phyloP scores from a whole-genome alignment of 1,140 invertebrate genomes.

The Sogatella furcifera region DNA sequence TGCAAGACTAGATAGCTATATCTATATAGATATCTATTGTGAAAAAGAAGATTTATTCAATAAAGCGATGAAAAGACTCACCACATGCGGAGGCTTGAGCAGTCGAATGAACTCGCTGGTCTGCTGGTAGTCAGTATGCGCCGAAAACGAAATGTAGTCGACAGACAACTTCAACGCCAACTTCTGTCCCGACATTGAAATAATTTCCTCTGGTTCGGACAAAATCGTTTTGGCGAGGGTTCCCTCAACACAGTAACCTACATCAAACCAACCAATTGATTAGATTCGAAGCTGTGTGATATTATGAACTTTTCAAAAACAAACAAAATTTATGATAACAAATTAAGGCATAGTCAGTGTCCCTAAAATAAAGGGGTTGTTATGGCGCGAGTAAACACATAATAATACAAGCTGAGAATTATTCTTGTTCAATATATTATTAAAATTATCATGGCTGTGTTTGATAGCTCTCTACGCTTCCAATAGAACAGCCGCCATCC shows the following conservation, averaged over 20 bases:
- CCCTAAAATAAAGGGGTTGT: no score
- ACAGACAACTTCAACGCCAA: conserved; percentile 94
- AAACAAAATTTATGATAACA: conserved; percentile 10
- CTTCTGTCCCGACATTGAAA: conserved; percentile 90
- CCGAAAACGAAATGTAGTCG: conserved; percentile 98
- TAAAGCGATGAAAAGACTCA: conserved; percentile 33
- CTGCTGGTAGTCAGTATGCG: conserved; percentile 98
- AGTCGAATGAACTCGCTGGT: conserved; percentile 94
- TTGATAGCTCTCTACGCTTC: no score
- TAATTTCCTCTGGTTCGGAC: conserved; percentile 96
- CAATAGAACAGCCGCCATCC: no score
- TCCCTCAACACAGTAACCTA: conserved; percentile 96
- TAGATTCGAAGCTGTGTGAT: neutral
- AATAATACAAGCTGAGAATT: no score
- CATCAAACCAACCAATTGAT: neutral
- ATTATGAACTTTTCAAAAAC: conserved; percentile 7
- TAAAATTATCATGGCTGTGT: no score
- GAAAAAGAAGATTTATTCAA: no score
- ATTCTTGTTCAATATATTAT: no score
- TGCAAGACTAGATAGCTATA: no score
- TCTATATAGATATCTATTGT: no score
- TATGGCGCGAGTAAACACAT: no score
- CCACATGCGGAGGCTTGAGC: conserved; percentile 90
- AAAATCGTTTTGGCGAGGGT: conserved; percentile 95
- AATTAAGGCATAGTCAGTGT: no score